Evolutionary conservation across 2,888 invertebrate genomes (phyloP), one percentile per base, ranked within the genome.

Genomic region (Cybosia mesomella): DNA sequence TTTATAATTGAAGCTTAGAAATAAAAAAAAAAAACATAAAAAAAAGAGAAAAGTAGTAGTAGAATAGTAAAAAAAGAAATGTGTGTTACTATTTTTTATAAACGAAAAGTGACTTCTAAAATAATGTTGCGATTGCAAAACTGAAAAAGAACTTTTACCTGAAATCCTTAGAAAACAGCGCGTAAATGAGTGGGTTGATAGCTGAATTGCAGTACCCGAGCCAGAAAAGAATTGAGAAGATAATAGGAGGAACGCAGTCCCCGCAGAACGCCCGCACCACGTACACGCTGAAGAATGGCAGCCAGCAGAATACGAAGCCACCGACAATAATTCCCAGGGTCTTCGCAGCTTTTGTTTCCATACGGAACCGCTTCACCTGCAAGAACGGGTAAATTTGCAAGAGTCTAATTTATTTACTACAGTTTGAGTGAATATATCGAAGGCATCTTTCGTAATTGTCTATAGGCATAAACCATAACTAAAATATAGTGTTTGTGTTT

Each of bases 271-370:
- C 98, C 15, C 98, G 96, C 67, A 98, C 96, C 61, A 99, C 96
- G 91, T 99, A 99, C 94, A 98, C 98, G 59, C 98, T 98, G 95
- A 99, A 99, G 95, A 99, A 99, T 0, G 99, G 99, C 68, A 98
- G 96, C 99, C 99, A 99, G 91, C 99, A 99, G 85, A 98, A 96
- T 67, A 99, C 98, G 93, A 99, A 99, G 59, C 98, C 98, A 0
- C 99, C 99, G 5, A 99, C 99, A 75, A 99, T 99, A 77, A 99
- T 99, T 72, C 98, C 99, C 65, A 99, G 95, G 0, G 99, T 99
- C 91, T 99, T 99, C 2, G 99, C 99, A 0, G 99, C 99, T 93
- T 99, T 99, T 0, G 99, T 99, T 90, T 99, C 99, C 97, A 98
- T 98, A 7, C 98, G 96, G 89, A 98, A 98, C 61, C 98, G 96